phyloP scores from a whole-genome alignment of 2,113 vertebrate species.

The Phyllostomus discolor region DNA sequence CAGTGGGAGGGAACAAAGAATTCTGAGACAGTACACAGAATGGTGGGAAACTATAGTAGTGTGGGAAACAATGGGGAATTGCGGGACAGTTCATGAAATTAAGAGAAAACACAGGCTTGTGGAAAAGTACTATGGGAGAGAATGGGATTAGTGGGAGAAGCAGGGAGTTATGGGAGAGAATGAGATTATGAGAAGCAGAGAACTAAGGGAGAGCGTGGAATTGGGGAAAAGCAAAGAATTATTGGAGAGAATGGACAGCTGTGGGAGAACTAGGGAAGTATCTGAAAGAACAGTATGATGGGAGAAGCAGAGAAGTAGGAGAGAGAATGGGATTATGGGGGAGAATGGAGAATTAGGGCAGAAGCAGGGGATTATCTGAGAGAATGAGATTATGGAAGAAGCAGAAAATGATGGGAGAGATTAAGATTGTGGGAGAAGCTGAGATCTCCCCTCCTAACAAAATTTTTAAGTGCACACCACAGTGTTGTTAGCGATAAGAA shows the following conservation, averaged over 20 bases:
- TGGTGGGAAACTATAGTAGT: background rate
- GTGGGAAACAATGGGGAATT: background rate
- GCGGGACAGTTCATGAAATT: background rate
- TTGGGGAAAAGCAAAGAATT: background rate
- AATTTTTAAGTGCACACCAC: background rate
- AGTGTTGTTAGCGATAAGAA: background rate
- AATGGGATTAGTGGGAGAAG: background rate
- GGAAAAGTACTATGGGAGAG: background rate
- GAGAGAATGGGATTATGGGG: background rate
- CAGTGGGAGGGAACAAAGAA: background rate
- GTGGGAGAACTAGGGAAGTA: background rate
- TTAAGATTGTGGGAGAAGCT: background rate
- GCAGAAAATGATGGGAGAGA: background rate
- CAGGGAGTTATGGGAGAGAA: background rate
- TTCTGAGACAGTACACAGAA: background rate
- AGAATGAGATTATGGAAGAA: background rate
- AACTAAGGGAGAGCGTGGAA: background rate
- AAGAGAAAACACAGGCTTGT: background rate
- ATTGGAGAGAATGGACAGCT: background rate
- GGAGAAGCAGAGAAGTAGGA: background rate
- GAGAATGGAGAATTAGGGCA: background rate
- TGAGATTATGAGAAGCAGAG: background rate
- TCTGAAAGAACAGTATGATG: background rate
- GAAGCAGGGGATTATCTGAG: background rate
- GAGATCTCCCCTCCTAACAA: background rate